phyloP scores from a whole-genome alignment of 2,888 invertebrate species.

The Acanthosepion esculentum region DNA sequence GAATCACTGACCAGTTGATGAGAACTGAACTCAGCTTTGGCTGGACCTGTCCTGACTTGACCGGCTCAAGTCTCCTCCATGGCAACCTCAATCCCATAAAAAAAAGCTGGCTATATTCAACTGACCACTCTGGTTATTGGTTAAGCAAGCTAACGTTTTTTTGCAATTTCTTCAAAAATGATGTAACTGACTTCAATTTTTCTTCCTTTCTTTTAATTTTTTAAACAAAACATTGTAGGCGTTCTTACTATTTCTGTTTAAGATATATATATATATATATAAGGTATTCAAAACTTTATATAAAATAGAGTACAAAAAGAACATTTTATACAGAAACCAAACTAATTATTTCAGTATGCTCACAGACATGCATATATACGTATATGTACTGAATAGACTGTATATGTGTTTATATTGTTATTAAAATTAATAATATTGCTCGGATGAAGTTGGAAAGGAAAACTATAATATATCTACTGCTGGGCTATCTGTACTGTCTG shows the following conservation, averaged over 20 bases:
- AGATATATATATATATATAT: not conserved
- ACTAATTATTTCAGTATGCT: not conserved
- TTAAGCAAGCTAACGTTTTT: not conserved
- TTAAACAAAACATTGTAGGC: not conserved
- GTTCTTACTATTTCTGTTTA: not conserved
- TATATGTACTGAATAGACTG: not conserved
- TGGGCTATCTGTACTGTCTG: not conserved
- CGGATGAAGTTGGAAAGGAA: not conserved
- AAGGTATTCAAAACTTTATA: not conserved
- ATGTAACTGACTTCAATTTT: not conserved
- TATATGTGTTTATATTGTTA: not conserved
- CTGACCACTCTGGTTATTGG: not conserved
- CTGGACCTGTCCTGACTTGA: conserved; percentile 9
- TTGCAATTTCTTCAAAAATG: not conserved
- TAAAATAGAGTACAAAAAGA: not conserved
- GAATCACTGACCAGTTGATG: not conserved
- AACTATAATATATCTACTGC: not conserved
- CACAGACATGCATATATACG: not conserved
- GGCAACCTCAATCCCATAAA: not conserved
- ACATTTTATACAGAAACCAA: not conserved
- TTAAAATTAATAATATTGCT: not conserved
- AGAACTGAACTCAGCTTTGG: not conserved
- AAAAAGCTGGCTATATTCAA: not conserved
- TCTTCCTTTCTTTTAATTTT: not conserved
- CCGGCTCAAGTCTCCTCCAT: not conserved